A percentile compares a stretch with the other conserved stretches of the same genome.
Evolutionary conservation across 1,140 invertebrate genomes (phyloP).

Genomic region (Episyrphus balteatus): DNA sequence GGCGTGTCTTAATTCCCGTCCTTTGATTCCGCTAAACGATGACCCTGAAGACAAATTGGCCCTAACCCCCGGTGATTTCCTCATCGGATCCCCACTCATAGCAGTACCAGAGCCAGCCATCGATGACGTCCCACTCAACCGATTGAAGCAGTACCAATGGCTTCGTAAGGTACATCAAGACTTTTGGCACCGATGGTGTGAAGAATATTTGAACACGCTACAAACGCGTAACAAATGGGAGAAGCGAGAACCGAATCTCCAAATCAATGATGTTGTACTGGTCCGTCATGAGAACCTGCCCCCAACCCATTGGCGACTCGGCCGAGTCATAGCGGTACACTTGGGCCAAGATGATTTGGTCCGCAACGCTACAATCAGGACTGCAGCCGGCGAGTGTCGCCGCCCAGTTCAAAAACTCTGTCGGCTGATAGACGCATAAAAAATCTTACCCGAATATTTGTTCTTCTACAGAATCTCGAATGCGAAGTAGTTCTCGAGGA

Average conservation of each 20-base stretch:
- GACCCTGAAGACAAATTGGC: constrained; percentile 15
- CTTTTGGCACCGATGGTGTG: constrained; percentile 16
- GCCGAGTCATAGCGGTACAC: neutral
- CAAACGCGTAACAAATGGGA: too few relatives aligned
- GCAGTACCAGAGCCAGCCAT: constrained; percentile 11
- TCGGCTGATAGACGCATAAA: too few relatives aligned
- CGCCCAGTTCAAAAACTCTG: too few relatives aligned
- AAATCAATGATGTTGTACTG: too few relatives aligned
- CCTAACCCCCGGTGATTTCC: constrained; percentile 34
- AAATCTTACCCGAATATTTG: too few relatives aligned
- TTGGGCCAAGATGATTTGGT: neutral
- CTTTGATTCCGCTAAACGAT: constrained; percentile 14
- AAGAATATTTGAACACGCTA: too few relatives aligned
- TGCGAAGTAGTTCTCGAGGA: too few relatives aligned
- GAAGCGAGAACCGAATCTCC: too few relatives aligned
- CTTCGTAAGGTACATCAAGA: constrained; percentile 4
- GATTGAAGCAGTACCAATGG: neutral
- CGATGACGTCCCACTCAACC: neutral
- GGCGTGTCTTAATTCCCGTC: constrained; percentile 24
- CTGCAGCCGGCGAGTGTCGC: too few relatives aligned
- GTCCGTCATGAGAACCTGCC: neutral
- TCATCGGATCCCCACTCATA: constrained; percentile 22
- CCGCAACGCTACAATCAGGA: neutral
- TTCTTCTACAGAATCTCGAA: too few relatives aligned
- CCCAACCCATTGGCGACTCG: neutral